phyloP scores from a whole-genome alignment of 1,140 invertebrate genomes.

The Capitella teleta region DNA sequence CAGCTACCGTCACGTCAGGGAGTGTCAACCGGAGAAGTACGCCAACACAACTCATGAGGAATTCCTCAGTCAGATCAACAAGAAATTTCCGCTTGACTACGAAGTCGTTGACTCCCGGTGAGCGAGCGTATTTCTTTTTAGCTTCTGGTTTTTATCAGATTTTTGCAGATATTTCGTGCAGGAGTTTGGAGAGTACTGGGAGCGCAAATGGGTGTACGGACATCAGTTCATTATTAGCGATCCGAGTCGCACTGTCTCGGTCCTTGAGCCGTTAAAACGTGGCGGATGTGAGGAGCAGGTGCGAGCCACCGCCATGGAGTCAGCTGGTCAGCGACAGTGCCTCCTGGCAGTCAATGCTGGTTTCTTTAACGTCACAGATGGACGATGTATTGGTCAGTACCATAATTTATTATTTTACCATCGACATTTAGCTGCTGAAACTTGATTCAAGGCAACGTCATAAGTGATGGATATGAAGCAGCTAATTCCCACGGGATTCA shows the following conservation, averaged over 20 bases:
- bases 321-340: slow-evolving; percentile 24
- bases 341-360: slow-evolving; percentile 38
- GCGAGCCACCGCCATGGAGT: slow-evolving; percentile 23
- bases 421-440: background rate
- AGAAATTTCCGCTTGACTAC: too few relatives aligned
- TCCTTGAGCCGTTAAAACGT: slow-evolving; percentile 26
- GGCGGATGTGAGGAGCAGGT: slow-evolving; percentile 20
- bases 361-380: slow-evolving; percentile 35
- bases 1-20: too few relatives aligned
- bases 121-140: too few relatives aligned
- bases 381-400: slow-evolving; percentile 32
- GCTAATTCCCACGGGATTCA: slow-evolving; percentile 37
- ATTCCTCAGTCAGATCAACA: too few relatives aligned
- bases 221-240: slow-evolving; percentile 24
- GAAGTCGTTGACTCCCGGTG: too few relatives aligned
- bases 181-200: background rate
- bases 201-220: slow-evolving; percentile 5
- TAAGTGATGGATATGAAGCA: slow-evolving; percentile 33
- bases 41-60: too few relatives aligned
- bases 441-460: slow-evolving; percentile 31
- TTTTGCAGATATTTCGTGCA: slow-evolving; percentile 15
- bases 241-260: slow-evolving; percentile 26
- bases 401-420: background rate
- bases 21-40: too few relatives aligned
- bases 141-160: too few relatives aligned